Percentiles rank a stretch among this genome's conserved stretches.
Evolutionary conservation across 2,888 invertebrate genomes (phyloP).

Genomic region (Drosophila aldrichi): DNA sequence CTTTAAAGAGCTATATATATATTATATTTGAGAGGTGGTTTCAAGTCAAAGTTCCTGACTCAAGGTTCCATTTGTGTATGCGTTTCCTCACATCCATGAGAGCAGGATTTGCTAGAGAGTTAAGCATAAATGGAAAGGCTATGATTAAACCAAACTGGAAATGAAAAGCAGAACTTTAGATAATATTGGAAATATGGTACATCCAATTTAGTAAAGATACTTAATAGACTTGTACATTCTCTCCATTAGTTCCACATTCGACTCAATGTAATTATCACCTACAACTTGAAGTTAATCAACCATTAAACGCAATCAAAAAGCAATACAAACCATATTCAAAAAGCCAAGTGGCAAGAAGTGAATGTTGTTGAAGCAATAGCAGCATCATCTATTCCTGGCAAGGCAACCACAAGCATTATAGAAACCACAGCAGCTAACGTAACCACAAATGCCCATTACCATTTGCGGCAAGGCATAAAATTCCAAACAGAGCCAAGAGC

Average conservation of each 20-base stretch:
- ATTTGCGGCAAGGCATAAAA: conserved; percentile 44
- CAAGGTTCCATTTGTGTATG: not conserved
- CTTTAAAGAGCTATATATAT: not conserved
- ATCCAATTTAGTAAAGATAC: no score
- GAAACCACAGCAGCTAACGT: not conserved
- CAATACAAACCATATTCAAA: conserved; percentile 6
- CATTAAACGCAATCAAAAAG: conserved; percentile 28
- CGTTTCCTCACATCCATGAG: not conserved
- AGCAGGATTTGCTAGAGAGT: not conserved
- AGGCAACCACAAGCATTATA: conserved; percentile 5
- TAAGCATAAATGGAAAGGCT: no score
- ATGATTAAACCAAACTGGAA: not conserved
- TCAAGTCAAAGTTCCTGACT: not conserved
- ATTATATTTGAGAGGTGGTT: not conserved
- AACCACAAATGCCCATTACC: conserved; percentile 53
- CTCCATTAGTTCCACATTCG: no score
- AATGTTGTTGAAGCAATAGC: conserved; percentile 46
- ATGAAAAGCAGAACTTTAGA: not conserved
- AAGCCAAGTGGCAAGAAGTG: conserved; percentile 49
- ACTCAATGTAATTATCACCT: conserved; percentile 2
- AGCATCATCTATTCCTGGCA: conserved; percentile 21
- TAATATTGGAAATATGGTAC: no score
- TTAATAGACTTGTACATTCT: no score
- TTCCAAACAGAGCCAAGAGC: conserved; percentile 13
- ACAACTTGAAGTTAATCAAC: conserved; percentile 7